These are phyloP conservation scores for Mycetomoellerius zeteki DNA, from an alignment of 1,140 invertebrate genomes.

Conservation along the genomic window DNA sequence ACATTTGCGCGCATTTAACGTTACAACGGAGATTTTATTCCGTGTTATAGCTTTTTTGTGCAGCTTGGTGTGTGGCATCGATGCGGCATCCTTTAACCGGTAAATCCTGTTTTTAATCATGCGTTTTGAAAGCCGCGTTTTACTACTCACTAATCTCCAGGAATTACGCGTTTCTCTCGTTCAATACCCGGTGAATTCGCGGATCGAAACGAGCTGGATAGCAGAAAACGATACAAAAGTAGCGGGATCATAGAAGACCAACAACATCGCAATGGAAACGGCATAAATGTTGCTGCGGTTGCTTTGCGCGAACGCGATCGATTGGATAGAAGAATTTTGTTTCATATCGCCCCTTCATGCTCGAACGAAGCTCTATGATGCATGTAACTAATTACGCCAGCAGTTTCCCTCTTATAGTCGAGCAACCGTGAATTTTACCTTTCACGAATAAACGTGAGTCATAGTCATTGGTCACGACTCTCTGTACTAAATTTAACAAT, in stretches of 20 bases:
- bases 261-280: neutral
- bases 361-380: slow-evolving; percentile 56
- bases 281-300: slow-evolving; percentile 43
- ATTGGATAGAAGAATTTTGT: slow-evolving; percentile 59
- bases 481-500: slow-evolving; percentile 42
- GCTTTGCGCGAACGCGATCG: slow-evolving; percentile 27
- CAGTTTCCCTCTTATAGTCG: slow-evolving; percentile 51
- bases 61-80: neutral
- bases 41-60: neutral
- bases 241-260: neutral
- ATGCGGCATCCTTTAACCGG: neutral
- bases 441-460: slow-evolving; percentile 41
- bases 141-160: slow-evolving; percentile 20
- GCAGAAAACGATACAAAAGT: slow-evolving; percentile 7
- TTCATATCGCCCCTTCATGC: slow-evolving; percentile 64
- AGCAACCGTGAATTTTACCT: slow-evolving; percentile 44
- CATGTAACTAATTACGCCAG: slow-evolving; percentile 64
- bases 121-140: slow-evolving; percentile 3
- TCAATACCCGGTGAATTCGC: neutral
- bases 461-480: slow-evolving; percentile 3
- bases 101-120: slow-evolving; percentile 26
- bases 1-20: slow-evolving; percentile 22
- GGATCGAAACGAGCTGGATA: slow-evolving; percentile 4
- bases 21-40: neutral
- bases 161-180: slow-evolving; percentile 29